A percentile compares a stretch with the other conserved stretches of the same genome.
Evolutionary conservation across 2,888 invertebrate species (phyloP).

Genomic region (Lumbricus terrestris): DNA sequence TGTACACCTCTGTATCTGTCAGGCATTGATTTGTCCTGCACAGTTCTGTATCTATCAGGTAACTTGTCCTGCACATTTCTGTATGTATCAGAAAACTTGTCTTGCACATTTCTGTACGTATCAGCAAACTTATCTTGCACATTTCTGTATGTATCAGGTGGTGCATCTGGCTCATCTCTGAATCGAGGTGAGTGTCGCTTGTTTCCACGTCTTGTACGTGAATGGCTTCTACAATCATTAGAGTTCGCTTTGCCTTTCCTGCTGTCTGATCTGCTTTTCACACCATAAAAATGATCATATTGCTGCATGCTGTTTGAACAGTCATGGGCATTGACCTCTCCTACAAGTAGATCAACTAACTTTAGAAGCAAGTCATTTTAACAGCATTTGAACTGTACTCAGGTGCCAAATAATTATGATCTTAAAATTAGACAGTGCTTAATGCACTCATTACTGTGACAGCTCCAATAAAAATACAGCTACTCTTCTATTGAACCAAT

Average conservation of each 20-base stretch:
- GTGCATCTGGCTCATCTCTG: background rate
- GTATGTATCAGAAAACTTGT: no score
- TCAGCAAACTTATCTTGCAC: no score
- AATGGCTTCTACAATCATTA: background rate
- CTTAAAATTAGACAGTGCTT: background rate
- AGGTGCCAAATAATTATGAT: background rate
- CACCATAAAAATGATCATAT: background rate
- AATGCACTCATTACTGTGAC: background rate
- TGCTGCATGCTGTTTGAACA: background rate
- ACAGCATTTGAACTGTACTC: background rate
- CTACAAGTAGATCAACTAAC: background rate
- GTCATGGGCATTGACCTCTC: background rate
- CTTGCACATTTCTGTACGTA: no score
- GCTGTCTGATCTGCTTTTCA: background rate
- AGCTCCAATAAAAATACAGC: background rate
- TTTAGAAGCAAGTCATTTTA: background rate
- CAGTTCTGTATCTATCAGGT: background rate
- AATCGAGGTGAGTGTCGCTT: background rate
- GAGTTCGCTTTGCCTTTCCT: background rate
- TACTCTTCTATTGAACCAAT: background rate
- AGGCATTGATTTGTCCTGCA: background rate
- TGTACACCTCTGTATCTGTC: background rate
- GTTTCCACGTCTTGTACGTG: background rate
- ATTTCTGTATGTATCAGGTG: background rate
- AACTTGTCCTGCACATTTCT: no score